phyloP scores from a whole-genome alignment of 2,888 invertebrate genomes.

The Cantharis rustica region DNA sequence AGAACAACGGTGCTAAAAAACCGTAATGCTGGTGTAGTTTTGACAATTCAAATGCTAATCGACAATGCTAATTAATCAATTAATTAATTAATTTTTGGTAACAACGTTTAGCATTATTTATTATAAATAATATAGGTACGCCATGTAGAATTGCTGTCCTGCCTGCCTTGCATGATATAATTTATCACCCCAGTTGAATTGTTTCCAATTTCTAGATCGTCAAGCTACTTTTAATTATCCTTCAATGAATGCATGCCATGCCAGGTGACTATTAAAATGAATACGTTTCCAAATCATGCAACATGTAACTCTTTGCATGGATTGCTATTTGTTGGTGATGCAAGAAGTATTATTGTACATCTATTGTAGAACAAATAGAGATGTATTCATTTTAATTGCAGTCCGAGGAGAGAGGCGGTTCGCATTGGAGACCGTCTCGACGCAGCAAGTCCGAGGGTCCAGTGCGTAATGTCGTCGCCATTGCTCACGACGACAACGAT shows the following conservation, averaged over 20 bases:
- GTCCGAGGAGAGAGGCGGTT: constrained; percentile 71
- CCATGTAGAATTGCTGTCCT: constrained; percentile 42
- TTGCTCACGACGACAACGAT: constrained; percentile 48
- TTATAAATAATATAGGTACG: constrained; percentile 5
- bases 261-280: constrained; percentile 51
- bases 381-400: constrained; percentile 60
- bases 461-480: constrained; percentile 50
- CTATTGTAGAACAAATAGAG: constrained; percentile 43
- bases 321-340: constrained; percentile 28
- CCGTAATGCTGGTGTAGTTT: constrained; percentile 26
- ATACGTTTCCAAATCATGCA: constrained; percentile 50
- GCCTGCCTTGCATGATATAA: constrained; percentile 37
- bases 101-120: not conserved
- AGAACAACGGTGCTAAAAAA: constrained; percentile 39
- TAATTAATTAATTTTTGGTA: not conserved
- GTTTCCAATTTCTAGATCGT: constrained; percentile 26
- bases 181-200: constrained; percentile 24
- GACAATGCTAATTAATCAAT: not conserved
- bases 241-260: constrained; percentile 35
- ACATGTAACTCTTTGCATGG: constrained; percentile 36
- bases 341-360: constrained; percentile 25
- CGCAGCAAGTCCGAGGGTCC: constrained; percentile 83
- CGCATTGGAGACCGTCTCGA: constrained; percentile 65
- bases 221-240: constrained; percentile 27
- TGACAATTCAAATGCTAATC: constrained; percentile 15